Percentiles rank a stretch among this genome's conserved stretches.
Evolutionary conservation across 2,797 vertebrate species (phyloP).

Genomic region (Pseudochaenichthys georgianus): DNA sequence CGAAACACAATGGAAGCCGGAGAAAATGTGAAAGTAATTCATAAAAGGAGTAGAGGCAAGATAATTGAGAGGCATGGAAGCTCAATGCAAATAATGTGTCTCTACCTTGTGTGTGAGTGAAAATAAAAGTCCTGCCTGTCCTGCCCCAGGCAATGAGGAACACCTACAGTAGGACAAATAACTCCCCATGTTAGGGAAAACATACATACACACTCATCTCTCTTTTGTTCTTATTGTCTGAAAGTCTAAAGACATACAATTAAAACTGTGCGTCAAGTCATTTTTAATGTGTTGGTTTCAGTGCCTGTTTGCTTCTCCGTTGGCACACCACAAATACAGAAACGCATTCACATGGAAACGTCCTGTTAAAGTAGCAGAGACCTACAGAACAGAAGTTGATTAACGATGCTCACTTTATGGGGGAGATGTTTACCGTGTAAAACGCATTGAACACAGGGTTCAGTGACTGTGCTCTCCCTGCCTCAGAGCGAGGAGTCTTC

Average conservation of each 20-base stretch:
- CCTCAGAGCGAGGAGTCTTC: constrained; percentile 18
- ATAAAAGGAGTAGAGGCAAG: constrained; percentile 1
- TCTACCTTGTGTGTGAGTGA: constrained; percentile 1
- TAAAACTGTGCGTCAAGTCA: not conserved
- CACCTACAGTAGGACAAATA: constrained; percentile 46
- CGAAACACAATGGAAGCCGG: constrained; percentile 3
- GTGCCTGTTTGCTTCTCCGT: constrained; percentile 28
- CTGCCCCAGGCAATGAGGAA: constrained; percentile 23
- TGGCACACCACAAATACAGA: not conserved
- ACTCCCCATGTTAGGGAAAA: constrained; percentile 33
- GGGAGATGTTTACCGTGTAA: constrained; percentile 44
- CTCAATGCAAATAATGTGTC: constrained; percentile 21
- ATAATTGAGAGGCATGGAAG: not conserved
- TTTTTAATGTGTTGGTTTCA: constrained; percentile 22
- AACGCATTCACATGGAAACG: not conserved
- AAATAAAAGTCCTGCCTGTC: constrained; percentile 1
- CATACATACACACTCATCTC: not conserved
- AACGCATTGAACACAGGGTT: constrained; percentile 27
- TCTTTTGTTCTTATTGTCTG: not conserved
- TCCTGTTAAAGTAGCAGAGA: constrained; percentile 57
- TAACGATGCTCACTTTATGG: constrained; percentile 40
- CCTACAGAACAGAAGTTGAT: constrained; percentile 35
- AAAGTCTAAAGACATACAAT: not conserved
- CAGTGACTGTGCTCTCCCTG: constrained; percentile 8
- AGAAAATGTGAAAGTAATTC: constrained; percentile 6